A percentile compares a stretch with the other conserved stretches of the same genome.
These are phyloP conservation scores for Aethes cnicana DNA, from an alignment of 2,888 invertebrate species.

Conservation along the genomic window DNA sequence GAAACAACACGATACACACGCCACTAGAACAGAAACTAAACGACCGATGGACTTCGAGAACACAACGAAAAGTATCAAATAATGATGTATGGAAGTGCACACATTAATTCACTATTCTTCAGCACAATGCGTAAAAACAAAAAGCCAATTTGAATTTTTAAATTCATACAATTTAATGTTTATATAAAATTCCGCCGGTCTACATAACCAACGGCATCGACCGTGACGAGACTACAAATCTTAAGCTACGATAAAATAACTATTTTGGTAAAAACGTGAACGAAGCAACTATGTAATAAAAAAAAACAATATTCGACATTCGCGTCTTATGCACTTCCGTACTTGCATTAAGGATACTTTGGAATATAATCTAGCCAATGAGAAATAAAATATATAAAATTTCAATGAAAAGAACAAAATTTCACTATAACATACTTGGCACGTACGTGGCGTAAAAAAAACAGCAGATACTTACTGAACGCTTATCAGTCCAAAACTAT, in stretches of 20 bases:
- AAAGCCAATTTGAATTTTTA: conserved; percentile 48
- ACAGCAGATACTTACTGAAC: not conserved
- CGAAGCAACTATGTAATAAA: conserved; percentile 15
- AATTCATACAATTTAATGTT: conserved; percentile 65
- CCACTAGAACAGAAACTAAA: conserved; percentile 45
- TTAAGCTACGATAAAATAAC: conserved; percentile 46
- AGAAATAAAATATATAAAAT: conserved; percentile 12
- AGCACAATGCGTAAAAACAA: conserved; percentile 69
- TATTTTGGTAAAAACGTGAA: conserved; percentile 34
- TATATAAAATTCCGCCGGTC: conserved; percentile 53
- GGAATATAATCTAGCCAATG: conserved; percentile 31
- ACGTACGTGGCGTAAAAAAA: conserved; percentile 13
- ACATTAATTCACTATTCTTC: conserved; percentile 78
- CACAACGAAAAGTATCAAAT: conserved; percentile 40
- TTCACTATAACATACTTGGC: conserved; percentile 22
- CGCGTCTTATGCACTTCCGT: conserved; percentile 69
- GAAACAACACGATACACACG: conserved; percentile 81
- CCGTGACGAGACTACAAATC: conserved; percentile 39
- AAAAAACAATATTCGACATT: conserved; percentile 16
- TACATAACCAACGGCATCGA: conserved; percentile 30
- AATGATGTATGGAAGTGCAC: conserved; percentile 77
- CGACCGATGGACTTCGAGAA: conserved; percentile 32
- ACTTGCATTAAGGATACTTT: conserved; percentile 50
- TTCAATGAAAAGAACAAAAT: conserved; percentile 11
- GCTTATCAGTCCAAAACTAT: not conserved